Base-by-base conservation (phyloP, 2,113 vertebrate genomes). In the Pangasianodon gigas region DNA sequence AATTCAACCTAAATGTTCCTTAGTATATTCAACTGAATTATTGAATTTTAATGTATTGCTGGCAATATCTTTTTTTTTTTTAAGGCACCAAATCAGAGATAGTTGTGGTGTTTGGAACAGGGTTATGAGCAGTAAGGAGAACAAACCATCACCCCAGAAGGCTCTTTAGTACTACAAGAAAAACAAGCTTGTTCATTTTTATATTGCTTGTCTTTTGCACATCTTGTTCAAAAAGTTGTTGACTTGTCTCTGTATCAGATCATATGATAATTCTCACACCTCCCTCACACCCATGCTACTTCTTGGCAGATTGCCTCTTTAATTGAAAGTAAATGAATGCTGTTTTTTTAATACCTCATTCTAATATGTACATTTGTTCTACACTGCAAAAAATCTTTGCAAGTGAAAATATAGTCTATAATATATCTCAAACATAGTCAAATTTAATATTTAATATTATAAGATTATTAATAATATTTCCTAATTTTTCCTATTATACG, bases 11-110 rank as follows among this genome's bases (percentile, higher is more conserved):
- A 94, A 93, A 93, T 92, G 91, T 93, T 94, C 92, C 92, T 94
- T 94, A 94, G 94, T 95, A 94, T 95, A 93, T 93, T 94, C 92
- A 93, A 79, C 5, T 16, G 79, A 81, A 88, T 85, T 58, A 32
- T 24, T 65, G 71, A 71, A 58, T 56, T 32, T 44, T 69, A 46
- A 51, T 88, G 13, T 60, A 58, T 74, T 74, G 65, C 67, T 83
- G 13, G 41, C 29, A 29, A n/a, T 29, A 65, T 46, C 2, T 37
- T 14, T 81, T 65, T 81, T 37, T 14, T 81, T 65, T 81, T 51
- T 81, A 44, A 65, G 44, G 29, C 29, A 58, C n/a, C 29, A 48
- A 26, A 8, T 16, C 54, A 29, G 62, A 83, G 44, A 81, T 52
- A 69, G 11, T 80, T 87, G 37, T 62, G 9, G 41, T 11, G 37